Percentiles rank a stretch among this genome's conserved stretches.
Evolutionary conservation across 2,888 invertebrate genomes (phyloP).

Genomic region (Schizotus pectinicornis): DNA sequence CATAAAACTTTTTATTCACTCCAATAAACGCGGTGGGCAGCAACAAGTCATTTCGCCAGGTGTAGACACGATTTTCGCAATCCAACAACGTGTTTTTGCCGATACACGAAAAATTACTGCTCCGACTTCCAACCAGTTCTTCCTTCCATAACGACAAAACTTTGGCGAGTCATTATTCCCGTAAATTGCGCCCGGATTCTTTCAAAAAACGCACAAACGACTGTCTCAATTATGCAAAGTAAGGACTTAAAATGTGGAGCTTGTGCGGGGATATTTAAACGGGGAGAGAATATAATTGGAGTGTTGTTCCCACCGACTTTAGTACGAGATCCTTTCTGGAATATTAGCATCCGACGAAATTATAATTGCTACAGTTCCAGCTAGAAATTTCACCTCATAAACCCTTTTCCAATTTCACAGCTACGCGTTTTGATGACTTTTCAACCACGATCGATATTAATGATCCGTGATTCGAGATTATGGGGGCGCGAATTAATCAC

Average conservation of each 20-base stretch:
- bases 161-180: no score
- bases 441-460: conserved; percentile 4
- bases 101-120: no score
- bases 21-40: no score
- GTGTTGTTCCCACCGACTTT: conserved; percentile 37
- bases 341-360: conserved; percentile 32
- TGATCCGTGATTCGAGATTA: background rate
- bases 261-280: conserved; percentile 38
- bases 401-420: background rate
- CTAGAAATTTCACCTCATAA: conserved; percentile 8
- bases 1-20: no score
- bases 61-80: no score
- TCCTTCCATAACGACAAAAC: no score
- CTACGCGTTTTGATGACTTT: background rate
- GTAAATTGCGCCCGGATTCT: background rate
- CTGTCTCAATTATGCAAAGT: conserved; percentile 40
- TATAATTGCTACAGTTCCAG: conserved; percentile 31
- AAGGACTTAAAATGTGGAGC: conserved; percentile 38
- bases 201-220: conserved; percentile 22
- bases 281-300: conserved; percentile 38
- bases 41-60: no score
- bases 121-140: no score
- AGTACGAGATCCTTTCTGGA: conserved; percentile 30
- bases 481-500: conserved; percentile 5
- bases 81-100: no score